These are phyloP conservation scores for Iguana delicatissima DNA, from an alignment of 2,797 vertebrate genomes.

Conservation along the genomic window DNA sequence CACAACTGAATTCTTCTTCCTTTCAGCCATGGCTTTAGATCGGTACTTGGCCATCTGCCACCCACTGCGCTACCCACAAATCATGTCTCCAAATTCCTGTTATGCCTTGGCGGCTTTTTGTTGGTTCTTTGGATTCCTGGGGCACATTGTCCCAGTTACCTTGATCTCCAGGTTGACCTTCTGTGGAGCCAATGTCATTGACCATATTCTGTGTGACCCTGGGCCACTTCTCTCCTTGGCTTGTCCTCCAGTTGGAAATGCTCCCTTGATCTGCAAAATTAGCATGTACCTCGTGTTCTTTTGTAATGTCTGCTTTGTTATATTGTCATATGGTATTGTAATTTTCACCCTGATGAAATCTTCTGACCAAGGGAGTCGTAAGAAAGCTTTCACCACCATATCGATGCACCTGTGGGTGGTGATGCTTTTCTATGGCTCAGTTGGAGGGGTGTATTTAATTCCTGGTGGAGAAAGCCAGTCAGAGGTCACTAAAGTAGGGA, in stretches of 20 bases:
- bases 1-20: constrained; percentile 57
- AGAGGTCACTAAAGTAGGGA: constrained; percentile 54
- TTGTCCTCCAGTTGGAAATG: constrained; percentile 45
- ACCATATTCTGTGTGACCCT: constrained; percentile 71
- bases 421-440: constrained; percentile 60
- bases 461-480: constrained; percentile 48
- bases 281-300: constrained; percentile 20
- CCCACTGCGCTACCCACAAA: constrained; percentile 50
- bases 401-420: constrained; percentile 61
- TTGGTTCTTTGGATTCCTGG: constrained; percentile 54
- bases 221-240: constrained; percentile 48
- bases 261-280: constrained; percentile 40
- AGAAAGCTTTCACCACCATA: constrained; percentile 63
- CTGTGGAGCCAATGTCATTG: constrained; percentile 31
- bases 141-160: constrained; percentile 43
- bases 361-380: not conserved
- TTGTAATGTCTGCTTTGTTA: not conserved
- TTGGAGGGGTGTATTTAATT: constrained; percentile 56
- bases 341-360: not conserved
- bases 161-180: too few species aligned
- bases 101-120: constrained; percentile 20
- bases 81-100: constrained; percentile 49
- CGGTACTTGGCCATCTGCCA: not conserved
- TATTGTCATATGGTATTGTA: not conserved
- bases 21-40: constrained; percentile 13